These are phyloP conservation scores for Hippocampus barbouri DNA, from an alignment of 2,113 vertebrate genomes.

Conservation along the genomic window DNA sequence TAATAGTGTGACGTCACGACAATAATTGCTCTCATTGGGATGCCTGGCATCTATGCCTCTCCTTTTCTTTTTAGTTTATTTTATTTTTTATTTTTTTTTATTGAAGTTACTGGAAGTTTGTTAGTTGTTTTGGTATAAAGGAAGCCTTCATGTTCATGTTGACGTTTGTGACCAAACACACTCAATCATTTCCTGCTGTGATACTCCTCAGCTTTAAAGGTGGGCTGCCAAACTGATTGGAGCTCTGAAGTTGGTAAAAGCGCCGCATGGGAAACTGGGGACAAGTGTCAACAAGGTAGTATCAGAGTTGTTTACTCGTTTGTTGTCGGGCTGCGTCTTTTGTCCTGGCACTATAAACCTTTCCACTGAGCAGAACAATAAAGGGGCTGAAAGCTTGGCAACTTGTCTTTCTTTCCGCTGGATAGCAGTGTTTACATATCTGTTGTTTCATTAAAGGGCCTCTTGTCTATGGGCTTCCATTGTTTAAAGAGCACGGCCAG, in stretches of 20 bases:
- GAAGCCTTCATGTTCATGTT: not conserved
- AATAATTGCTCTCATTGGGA: slow-evolving; percentile 67
- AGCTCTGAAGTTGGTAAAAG: slow-evolving; percentile 8
- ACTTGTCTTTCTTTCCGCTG: slow-evolving; percentile 56
- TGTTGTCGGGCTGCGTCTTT: slow-evolving; percentile 57
- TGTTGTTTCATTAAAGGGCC: slow-evolving; percentile 77
- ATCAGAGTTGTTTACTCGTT: slow-evolving; percentile 39
- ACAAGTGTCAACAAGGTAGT: slow-evolving; percentile 28
- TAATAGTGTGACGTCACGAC: slow-evolving; percentile 65
- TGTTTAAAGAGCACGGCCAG: slow-evolving; percentile 71
- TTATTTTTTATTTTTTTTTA: too few species aligned
- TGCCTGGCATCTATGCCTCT: slow-evolving; percentile 46
- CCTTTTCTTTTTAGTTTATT: slow-evolving; percentile 21
- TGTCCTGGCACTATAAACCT: slow-evolving; percentile 58
- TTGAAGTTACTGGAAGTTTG: slow-evolving; percentile 28
- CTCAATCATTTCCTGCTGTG: slow-evolving; percentile 14
- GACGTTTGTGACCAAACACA: slow-evolving; percentile 10
- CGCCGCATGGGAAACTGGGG: slow-evolving; percentile 16
- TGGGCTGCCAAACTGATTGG: slow-evolving; percentile 13
- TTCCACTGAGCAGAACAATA: slow-evolving; percentile 60
- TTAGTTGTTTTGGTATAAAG: slow-evolving; percentile 10
- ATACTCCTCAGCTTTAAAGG: not conserved
- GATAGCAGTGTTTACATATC: slow-evolving; percentile 74
- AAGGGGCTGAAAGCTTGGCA: slow-evolving; percentile 54
- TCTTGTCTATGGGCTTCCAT: slow-evolving; percentile 70